Conservation (phyloP, 2,888 invertebrate species). For the Myopa tessellatipennis region DNA sequence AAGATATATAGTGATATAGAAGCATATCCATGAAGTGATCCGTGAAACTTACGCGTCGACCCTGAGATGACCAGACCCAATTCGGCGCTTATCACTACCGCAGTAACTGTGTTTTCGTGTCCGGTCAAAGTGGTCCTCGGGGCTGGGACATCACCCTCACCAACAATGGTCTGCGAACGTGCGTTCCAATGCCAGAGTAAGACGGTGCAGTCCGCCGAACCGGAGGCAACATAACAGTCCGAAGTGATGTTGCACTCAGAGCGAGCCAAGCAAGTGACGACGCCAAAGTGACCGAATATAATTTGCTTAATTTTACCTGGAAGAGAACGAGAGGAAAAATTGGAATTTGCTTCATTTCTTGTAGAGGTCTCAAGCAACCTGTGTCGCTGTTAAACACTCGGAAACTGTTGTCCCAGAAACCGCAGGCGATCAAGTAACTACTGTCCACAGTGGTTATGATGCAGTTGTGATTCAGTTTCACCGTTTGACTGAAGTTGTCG, state of each 20-base stretch:
- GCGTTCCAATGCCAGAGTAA: conserved; percentile 99
- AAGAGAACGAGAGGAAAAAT: neutral
- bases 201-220: conserved; percentile 98
- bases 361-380: conserved; percentile 68
- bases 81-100: conserved; percentile 97
- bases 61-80: conserved; percentile 97
- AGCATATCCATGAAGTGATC: too few species aligned
- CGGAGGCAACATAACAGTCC: conserved; percentile 98
- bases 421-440: conserved; percentile 95
- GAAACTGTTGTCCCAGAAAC: conserved; percentile 99
- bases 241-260: conserved; percentile 99
- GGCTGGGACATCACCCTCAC: conserved; percentile 94
- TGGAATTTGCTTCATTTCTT: neutral
- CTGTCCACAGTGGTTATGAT: conserved; percentile 99
- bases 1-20: too few species aligned
- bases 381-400: conserved; percentile 97
- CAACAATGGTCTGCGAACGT: conserved; percentile 95
- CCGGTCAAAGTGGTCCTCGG: conserved; percentile 97
- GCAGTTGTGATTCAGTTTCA: conserved; percentile 92
- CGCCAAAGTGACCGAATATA: conserved; percentile 98
- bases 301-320: conserved; percentile 97
- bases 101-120: conserved; percentile 95
- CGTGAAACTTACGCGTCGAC: conserved; percentile 73
- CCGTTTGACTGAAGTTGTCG: conserved; percentile 97
- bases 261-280: conserved; percentile 96